Percentiles rank a stretch among this genome's conserved stretches.
Evolutionary conservation across 30 jellyfish, hydroid and myxozoan genomes (phyloP).

Genomic region (Pseudorhiza aurosa): DNA sequence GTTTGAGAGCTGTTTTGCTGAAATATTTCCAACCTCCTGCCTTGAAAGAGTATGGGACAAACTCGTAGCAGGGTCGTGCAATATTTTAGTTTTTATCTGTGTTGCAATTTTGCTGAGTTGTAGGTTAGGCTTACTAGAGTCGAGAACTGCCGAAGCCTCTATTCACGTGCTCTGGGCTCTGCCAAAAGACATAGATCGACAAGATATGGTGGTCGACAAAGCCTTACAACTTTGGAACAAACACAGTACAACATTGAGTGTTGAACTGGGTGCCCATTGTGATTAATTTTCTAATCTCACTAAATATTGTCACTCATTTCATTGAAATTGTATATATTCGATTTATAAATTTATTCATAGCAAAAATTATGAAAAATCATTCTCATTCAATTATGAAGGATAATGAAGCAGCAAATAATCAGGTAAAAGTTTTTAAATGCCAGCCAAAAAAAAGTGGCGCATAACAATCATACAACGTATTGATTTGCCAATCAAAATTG

Average conservation of each 20-base stretch:
- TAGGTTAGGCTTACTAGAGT: conserved; percentile 62
- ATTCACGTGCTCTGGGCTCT: conserved; percentile 34
- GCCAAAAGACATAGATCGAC: conserved; percentile 69
- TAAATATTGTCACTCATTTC: too few relatives aligned
- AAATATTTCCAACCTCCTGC: conserved; percentile 68
- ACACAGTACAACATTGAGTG: conserved; percentile 83
- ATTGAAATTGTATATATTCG: too few relatives aligned
- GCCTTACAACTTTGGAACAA: conserved; percentile 92
- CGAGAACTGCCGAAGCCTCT: conserved; percentile 67
- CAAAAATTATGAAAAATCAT: too few relatives aligned
- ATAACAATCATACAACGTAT: too few relatives aligned
- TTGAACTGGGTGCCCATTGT: conserved; percentile 61
- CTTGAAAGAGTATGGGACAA: conserved; percentile 84
- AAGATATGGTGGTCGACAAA: conserved; percentile 67
- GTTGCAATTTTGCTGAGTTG: conserved; percentile 81
- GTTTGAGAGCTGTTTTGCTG: conserved; percentile 90
- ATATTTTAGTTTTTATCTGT: conserved; percentile 85
- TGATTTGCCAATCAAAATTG: too few relatives aligned
- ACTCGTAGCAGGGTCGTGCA: conserved; percentile 91
- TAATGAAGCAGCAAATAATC: too few relatives aligned
- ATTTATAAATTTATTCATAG: too few relatives aligned
- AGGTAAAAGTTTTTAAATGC: too few relatives aligned
- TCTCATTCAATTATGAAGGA: too few relatives aligned
- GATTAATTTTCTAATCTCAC: background rate
- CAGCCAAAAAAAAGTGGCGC: too few relatives aligned